phyloP scores from a whole-genome alignment of 2,797 vertebrate genomes.

The Mareca penelope region DNA sequence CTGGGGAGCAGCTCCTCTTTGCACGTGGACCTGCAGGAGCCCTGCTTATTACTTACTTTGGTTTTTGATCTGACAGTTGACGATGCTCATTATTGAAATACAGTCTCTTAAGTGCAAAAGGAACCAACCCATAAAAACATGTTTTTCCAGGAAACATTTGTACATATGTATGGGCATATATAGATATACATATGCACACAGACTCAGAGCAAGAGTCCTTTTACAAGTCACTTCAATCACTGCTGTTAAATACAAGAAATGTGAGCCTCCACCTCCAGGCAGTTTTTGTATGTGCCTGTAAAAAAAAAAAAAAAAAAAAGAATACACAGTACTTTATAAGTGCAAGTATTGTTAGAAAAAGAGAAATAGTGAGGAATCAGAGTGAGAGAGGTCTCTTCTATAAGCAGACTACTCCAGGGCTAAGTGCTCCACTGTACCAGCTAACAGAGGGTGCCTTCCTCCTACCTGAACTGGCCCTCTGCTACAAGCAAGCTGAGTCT shows the following conservation, averaged over 20 bases:
- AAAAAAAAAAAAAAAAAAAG: background rate
- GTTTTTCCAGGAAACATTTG: background rate
- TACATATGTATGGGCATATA: accelerated
- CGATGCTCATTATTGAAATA: background rate
- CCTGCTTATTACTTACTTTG: background rate
- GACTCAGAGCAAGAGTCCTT: background rate
- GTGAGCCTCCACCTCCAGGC: background rate
- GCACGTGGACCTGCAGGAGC: background rate
- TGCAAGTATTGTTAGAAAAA: background rate
- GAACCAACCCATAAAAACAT: background rate
- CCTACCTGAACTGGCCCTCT: background rate
- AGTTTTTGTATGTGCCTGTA: background rate
- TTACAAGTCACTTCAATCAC: background rate
- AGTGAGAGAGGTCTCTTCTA: background rate
- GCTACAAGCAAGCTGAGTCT: background rate
- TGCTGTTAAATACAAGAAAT: background rate
- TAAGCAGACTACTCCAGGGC: background rate
- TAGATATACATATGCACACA: background rate
- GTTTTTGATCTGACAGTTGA: background rate
- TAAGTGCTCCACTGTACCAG: slow-evolving; percentile 39
- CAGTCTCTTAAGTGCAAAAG: background rate
- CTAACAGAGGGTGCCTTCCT: background rate
- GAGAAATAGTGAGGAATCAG: background rate
- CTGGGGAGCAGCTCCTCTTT: background rate
- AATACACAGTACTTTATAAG: background rate